Conservation (phyloP, 2,113 vertebrate species). For the Cromileptes altivelis region DNA sequence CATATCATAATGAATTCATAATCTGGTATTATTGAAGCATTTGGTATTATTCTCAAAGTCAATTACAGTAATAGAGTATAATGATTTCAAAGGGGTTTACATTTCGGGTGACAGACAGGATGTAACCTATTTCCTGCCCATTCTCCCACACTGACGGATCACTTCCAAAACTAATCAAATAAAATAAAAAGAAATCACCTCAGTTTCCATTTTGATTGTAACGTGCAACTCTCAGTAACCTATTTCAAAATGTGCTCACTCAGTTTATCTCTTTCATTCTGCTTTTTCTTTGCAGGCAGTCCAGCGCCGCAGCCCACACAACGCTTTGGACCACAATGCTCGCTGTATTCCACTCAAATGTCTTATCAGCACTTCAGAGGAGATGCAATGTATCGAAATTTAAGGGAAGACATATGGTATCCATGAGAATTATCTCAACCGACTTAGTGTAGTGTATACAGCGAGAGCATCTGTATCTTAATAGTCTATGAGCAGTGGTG, state of each 20-base stretch:
- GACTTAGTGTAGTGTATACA: constrained; percentile 60
- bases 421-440: constrained; percentile 61
- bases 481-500: constrained; percentile 71
- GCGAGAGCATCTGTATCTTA: constrained; percentile 75
- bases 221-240: constrained; percentile 31
- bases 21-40: constrained; percentile 82
- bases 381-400: constrained; percentile 54
- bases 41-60: constrained; percentile 79
- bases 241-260: constrained; percentile 44
- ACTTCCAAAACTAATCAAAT: not conserved
- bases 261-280: constrained; percentile 40
- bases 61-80: constrained; percentile 80
- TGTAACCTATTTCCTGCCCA: constrained; percentile 24
- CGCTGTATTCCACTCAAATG: constrained; percentile 49
- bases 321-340: constrained; percentile 42
- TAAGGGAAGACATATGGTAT: constrained; percentile 59
- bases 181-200: constrained; percentile 2
- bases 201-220: constrained; percentile 33
- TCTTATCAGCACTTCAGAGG: constrained; percentile 69
- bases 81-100: constrained; percentile 70
- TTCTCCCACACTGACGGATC: constrained; percentile 52
- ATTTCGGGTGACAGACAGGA: constrained; percentile 45
- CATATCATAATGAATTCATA: constrained; percentile 81
- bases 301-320: constrained; percentile 39
- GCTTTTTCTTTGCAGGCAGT: constrained; percentile 35